phyloP scores from a whole-genome alignment of 2,113 vertebrate genomes.

The Chaetops frenatus region DNA sequence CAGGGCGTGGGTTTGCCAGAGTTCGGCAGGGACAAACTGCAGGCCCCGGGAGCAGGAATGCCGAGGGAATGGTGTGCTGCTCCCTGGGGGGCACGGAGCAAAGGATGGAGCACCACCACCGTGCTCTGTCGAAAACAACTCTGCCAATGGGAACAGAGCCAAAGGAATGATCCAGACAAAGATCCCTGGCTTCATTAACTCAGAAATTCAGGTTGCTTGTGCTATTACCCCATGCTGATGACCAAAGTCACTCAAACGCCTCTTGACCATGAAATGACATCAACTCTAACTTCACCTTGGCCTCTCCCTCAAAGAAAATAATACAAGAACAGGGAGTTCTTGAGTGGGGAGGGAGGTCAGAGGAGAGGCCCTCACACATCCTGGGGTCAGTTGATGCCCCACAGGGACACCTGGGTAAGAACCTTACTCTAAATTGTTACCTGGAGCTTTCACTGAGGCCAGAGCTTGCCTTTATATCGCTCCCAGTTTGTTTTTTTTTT shows the following conservation, averaged over 20 bases:
- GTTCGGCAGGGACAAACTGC: not conserved
- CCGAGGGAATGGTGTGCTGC: not conserved
- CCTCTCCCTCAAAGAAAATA: not conserved
- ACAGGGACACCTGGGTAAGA: not conserved
- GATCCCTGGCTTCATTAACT: not conserved
- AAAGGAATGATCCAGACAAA: not conserved
- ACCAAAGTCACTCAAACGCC: not conserved
- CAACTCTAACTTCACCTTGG: not conserved
- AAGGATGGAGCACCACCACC: not conserved
- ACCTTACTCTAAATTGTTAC: not conserved
- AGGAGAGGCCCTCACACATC: not conserved
- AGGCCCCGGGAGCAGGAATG: not conserved
- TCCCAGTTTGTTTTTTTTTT: not conserved
- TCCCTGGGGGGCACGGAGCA: not conserved
- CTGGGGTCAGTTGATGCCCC: not conserved
- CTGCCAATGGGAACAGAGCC: not conserved
- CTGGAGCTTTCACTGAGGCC: not conserved
- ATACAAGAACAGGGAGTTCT: not conserved
- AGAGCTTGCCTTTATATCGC: not conserved
- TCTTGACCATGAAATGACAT: not conserved
- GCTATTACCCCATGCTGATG: not conserved
- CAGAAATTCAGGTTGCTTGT: not conserved
- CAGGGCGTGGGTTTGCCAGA: fast-evolving
- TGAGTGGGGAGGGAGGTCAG: too few species aligned
- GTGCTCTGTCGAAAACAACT: not conserved